Evolutionary conservation across 1,140 invertebrate species (phyloP), one percentile per base, ranked within the genome.

Genomic region (Nephila pilipes): DNA sequence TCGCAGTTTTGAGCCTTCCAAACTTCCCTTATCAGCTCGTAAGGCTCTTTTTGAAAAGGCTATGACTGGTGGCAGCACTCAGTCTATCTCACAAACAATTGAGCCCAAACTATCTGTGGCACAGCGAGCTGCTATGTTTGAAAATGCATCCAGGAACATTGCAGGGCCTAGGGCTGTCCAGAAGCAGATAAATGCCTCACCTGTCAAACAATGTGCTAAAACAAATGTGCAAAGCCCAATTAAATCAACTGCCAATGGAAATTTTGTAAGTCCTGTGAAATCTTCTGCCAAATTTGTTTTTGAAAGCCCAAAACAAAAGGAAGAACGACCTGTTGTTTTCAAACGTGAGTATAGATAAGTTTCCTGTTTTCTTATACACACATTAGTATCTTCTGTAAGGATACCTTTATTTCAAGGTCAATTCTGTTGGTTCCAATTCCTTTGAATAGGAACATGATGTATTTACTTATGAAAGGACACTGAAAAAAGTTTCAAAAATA

Each of bases 1-100:
- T 36, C 25, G 85, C 25, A 83, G 80, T 25, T 63, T 91, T 38
- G 94, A 94, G 63, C 94, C 94, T 18, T 80, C 94, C 20, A 90
- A 94, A 4, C 79, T 95, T 63, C 94, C 95, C 14, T 94, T 95
- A 36, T 95, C 95, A n/a, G 94, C 94, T 32, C 95, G 95, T 60
- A 94, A 94, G 94, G 95, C 95, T 20, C 94, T 94, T 25, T 95
- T 95, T 94, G 95, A 95, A 90, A 94, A 95, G 89, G 81, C 94
- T 93, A 55, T 93, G 10, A 25, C 57, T 57, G 75, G 29, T 8
- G 85, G 55, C 55, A 69, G 55, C 20, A 90, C 58, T 32, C 85
- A 87, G 3, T 60, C 29, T 16, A 10, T n/a, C 6, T 20, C n/a
- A 20, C 81, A 54, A 57, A 12, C 18, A n/a, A 20, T 75, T 75